Base-by-base conservation (phyloP, 1,140 invertebrate species). In the Sipha flava region DNA sequence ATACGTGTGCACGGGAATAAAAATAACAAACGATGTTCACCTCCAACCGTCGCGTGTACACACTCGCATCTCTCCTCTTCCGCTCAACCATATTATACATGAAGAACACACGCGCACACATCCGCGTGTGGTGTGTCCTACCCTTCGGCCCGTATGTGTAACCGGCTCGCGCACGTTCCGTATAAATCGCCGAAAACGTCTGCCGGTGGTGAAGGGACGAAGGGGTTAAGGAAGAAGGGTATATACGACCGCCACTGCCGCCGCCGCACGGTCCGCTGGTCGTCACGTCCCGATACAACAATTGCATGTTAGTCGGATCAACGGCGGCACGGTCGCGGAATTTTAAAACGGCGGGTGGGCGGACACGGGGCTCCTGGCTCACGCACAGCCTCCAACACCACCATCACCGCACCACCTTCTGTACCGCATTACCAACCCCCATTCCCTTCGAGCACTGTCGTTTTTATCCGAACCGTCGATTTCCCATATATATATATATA, bases 251-350 rank as follows among this genome's bases (percentile, higher is more conserved):
- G 14, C 26, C 21, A n/a, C n/a, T n/a, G 12, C 31, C 62, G n/a
- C 59, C 52, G 54, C 23, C 54, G 21, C 21, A 26, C 23, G 37
- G 37, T 45, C 66, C 40, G 37, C 26, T 34, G 72, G 72, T 75
- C 72, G 72, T 77, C 72, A 77, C 72, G 72, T 77, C n/a, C 72
- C 72, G 72, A 57, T 77, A 77, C 72, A 77, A 77, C 72, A 77
- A 77, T 77, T 57, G 72, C 72, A 52, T 40, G 72, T 77, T 75
- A 75, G 72, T 57, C 72, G 72, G 72, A 75, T 75, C 49, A 57
- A 34, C 34, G 72, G 31, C 31, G 34, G 72, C 21, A 77, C 72
- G 52, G 21, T 18, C 72, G 6, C 52, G 49, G 72, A 77, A 77
- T 77, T 77, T 77, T 57, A 77, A 77, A 77, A 77, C 52, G 66